Percentiles rank a stretch among this genome's conserved stretches.
Evolutionary conservation across 2,113 vertebrate genomes (phyloP).

Genomic region (Onychostoma macrolepis): DNA sequence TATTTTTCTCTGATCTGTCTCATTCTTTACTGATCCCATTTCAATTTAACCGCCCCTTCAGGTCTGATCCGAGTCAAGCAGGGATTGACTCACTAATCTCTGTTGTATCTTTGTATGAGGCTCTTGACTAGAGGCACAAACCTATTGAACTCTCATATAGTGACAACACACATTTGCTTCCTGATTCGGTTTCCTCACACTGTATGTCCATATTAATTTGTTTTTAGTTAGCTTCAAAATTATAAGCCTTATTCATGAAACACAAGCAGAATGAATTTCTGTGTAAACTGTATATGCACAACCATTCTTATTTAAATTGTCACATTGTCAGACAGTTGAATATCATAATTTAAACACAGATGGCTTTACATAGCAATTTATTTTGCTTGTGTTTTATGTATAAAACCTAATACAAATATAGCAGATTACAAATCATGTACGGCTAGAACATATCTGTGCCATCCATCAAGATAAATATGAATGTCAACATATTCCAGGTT

Average conservation of each 20-base stretch:
- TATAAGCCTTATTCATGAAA: background rate
- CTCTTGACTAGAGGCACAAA: background rate
- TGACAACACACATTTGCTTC: background rate
- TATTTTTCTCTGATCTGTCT: constrained; percentile 16
- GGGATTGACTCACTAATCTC: constrained; percentile 4
- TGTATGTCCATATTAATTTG: background rate
- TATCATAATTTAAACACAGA: background rate
- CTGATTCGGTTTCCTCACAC: background rate
- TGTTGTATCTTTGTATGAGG: background rate
- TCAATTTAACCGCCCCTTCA: background rate
- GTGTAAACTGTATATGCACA: background rate
- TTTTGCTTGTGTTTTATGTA: background rate
- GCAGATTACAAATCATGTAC: background rate
- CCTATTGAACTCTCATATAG: background rate
- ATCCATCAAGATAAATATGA: background rate
- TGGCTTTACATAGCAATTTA: background rate
- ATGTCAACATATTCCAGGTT: background rate
- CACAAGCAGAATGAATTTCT: background rate
- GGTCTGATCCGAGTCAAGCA: constrained; percentile 3
- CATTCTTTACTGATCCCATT: background rate
- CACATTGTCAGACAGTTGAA: background rate
- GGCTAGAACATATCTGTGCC: background rate
- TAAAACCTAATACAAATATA: background rate
- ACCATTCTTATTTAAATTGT: background rate
- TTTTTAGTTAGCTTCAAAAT: background rate